Evolutionary conservation across 2,797 vertebrate species (phyloP).

Genomic region (Lithobates sylvaticus): DNA sequence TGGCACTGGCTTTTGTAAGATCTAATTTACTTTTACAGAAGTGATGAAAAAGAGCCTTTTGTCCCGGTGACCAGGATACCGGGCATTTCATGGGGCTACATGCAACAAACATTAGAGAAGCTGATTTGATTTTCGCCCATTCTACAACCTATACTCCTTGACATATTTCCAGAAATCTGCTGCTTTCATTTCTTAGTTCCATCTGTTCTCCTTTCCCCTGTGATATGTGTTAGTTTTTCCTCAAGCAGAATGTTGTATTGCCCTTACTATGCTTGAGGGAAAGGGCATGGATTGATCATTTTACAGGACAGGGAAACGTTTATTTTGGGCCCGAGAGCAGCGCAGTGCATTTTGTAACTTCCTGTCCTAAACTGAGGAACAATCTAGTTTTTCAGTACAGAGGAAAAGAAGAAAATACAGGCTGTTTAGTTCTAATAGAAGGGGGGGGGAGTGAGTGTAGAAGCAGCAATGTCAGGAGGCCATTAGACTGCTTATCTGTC

Average conservation of each 20-base stretch:
- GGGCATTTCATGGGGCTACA: constrained; percentile 68
- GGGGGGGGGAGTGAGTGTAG: constrained; percentile 25
- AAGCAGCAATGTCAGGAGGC: constrained; percentile 81
- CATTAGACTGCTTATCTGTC: constrained; percentile 90
- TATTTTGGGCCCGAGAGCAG: constrained; percentile 70
- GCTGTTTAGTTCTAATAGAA: constrained; percentile 66
- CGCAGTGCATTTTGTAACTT: constrained; percentile 66
- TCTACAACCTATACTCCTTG: constrained; percentile 74
- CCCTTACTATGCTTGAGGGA: constrained; percentile 74
- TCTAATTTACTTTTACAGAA: constrained; percentile 70
- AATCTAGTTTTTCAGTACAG: constrained; percentile 62
- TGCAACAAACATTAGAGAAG: constrained; percentile 73
- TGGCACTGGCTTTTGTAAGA: constrained; percentile 72
- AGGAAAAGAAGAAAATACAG: constrained; percentile 44
- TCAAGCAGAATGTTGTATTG: constrained; percentile 79
- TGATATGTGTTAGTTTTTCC: constrained; percentile 84
- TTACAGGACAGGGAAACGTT: constrained; percentile 73
- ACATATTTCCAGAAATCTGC: constrained; percentile 80
- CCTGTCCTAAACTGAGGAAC: constrained; percentile 66
- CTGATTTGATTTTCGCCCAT: constrained; percentile 74
- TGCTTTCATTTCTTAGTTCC: constrained; percentile 81
- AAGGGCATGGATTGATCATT: constrained; percentile 81
- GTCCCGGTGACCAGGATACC: constrained; percentile 64
- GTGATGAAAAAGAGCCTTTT: constrained; percentile 68
- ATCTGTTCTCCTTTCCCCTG: constrained; percentile 81